Conservation (phyloP, 2,888 invertebrate species). For the Cheilosia vernalis region DNA sequence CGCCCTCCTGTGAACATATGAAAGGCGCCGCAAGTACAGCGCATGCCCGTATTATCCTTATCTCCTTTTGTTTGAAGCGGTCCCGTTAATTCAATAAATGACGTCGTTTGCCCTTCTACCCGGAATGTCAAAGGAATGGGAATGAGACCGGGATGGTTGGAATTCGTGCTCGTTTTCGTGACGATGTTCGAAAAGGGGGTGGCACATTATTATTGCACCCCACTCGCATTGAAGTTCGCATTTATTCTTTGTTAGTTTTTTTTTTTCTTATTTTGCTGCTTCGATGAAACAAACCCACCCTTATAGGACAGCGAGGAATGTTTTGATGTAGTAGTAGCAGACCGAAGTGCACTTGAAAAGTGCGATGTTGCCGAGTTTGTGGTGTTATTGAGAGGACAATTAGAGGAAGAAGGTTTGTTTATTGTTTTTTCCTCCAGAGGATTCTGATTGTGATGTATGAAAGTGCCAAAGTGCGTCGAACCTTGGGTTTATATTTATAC, state of each 20-base stretch:
- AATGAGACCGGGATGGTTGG: not conserved
- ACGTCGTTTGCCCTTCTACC: slow-evolving; percentile 69
- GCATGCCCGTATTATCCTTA: slow-evolving; percentile 71
- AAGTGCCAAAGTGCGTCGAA: slow-evolving; percentile 66
- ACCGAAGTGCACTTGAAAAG: slow-evolving; percentile 69
- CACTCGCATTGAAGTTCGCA: slow-evolving; percentile 28
- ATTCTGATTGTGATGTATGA: slow-evolving; percentile 14
- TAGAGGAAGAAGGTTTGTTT: slow-evolving; percentile 2
- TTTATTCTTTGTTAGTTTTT: slow-evolving; percentile 1
- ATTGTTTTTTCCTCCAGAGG: slow-evolving; percentile 10
- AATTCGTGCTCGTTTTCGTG: slow-evolving; percentile 64
- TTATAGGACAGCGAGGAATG: not conserved
- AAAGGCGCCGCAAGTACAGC: slow-evolving; percentile 63
- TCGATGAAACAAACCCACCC: slow-evolving; percentile 28
- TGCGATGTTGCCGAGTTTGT: slow-evolving; percentile 71
- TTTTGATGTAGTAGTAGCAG: slow-evolving; percentile 26
- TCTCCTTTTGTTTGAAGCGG: slow-evolving; percentile 51
- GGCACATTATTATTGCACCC: slow-evolving; percentile 41
- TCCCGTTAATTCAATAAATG: slow-evolving; percentile 70
- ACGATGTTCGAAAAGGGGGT: slow-evolving; percentile 62
- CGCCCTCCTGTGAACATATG: slow-evolving; percentile 42
- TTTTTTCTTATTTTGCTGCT: slow-evolving; percentile 1
- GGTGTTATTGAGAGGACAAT: slow-evolving; percentile 53
- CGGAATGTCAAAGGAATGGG: slow-evolving; percentile 8
- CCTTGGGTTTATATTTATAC: slow-evolving; percentile 9